A percentile compares a stretch with the other conserved stretches of the same genome.
Evolutionary conservation across 2,888 invertebrate genomes (phyloP).

Genomic region (Drosophila mulleri): DNA sequence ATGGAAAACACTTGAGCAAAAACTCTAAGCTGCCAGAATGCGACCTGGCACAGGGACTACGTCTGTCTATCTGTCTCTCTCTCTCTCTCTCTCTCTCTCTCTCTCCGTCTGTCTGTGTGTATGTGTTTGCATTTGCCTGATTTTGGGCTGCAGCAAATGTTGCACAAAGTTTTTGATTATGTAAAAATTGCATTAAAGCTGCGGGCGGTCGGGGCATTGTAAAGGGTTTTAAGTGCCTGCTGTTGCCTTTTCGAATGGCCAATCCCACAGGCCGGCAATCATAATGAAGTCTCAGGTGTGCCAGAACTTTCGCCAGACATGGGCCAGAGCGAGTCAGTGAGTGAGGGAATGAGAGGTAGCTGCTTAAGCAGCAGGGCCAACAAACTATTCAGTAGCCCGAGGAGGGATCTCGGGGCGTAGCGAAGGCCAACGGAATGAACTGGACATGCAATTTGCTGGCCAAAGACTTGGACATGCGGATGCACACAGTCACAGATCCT

Average conservation of each 20-base stretch:
- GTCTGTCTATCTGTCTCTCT: conserved; percentile 12
- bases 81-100: neutral
- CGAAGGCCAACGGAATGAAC: conserved; percentile 28
- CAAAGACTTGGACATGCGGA: conserved; percentile 28
- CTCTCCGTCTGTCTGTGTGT: conserved; percentile 3
- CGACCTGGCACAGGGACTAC: conserved; percentile 39
- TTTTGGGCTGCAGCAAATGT: conserved; percentile 58
- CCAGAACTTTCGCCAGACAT: conserved; percentile 29
- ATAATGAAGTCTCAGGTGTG: conserved; percentile 60
- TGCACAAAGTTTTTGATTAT: conserved; percentile 67
- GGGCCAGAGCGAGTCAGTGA: neutral
- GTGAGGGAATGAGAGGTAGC: neutral
- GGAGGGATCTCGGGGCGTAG: neutral
- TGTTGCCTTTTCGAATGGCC: conserved; percentile 44
- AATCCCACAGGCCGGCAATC: conserved; percentile 53
- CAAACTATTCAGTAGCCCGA: conserved; percentile 38
- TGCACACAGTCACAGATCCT: conserved; percentile 9
- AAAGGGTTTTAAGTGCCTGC: conserved; percentile 26
- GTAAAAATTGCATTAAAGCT: conserved; percentile 68
- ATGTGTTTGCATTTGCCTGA: conserved; percentile 48
- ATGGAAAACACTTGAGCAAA: conserved; percentile 77
- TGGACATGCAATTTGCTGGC: conserved; percentile 53
- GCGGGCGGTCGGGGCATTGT: conserved; percentile 31
- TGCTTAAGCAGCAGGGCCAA: conserved; percentile 51
- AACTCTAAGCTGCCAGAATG: conserved; percentile 57